A percentile compares a stretch with the other conserved stretches of the same genome.
These are phyloP conservation scores for Remorina albescens DNA, from an alignment of 2,797 vertebrate genomes.

Conservation along the genomic window DNA sequence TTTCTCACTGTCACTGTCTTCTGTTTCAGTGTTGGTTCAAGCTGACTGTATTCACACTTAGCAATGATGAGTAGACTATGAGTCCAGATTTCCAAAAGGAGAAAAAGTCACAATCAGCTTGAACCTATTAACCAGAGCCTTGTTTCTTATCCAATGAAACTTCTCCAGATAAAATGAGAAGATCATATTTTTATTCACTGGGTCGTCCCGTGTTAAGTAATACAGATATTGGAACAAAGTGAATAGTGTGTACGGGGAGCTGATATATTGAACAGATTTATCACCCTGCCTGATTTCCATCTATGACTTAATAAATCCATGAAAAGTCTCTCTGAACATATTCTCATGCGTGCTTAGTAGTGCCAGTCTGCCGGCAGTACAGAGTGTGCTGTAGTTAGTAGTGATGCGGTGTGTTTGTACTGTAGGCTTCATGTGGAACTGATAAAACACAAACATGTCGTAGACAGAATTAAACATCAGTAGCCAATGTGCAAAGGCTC, in stretches of 20 bases:
- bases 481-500: constrained; percentile 65
- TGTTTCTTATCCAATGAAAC: constrained; percentile 27
- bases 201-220: constrained; percentile 21
- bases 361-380: constrained; percentile 57
- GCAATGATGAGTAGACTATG: constrained; percentile 5
- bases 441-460: constrained; percentile 77
- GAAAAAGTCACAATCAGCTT: constrained; percentile 7
- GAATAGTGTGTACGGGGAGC: constrained; percentile 23
- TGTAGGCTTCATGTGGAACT: constrained; percentile 74
- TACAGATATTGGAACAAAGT: constrained; percentile 34
- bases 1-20: constrained; percentile 63
- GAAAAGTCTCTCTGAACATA: constrained; percentile 75
- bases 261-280: constrained; percentile 60
- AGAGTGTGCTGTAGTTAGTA: constrained; percentile 72
- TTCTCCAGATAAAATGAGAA: constrained; percentile 29
- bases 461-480: constrained; percentile 81
- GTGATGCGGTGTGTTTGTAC: constrained; percentile 69
- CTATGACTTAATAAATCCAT: constrained; percentile 67
- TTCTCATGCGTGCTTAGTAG: constrained; percentile 64
- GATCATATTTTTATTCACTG: constrained; percentile 25
- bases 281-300: constrained; percentile 53
- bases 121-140: constrained; percentile 2
- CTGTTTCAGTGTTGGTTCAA: constrained; percentile 57
- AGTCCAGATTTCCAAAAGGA: constrained; percentile 22
- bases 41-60: constrained; percentile 5